Evolutionary conservation across 2,113 vertebrate species (phyloP).

Genomic region (Peucedramus taeniatus): DNA sequence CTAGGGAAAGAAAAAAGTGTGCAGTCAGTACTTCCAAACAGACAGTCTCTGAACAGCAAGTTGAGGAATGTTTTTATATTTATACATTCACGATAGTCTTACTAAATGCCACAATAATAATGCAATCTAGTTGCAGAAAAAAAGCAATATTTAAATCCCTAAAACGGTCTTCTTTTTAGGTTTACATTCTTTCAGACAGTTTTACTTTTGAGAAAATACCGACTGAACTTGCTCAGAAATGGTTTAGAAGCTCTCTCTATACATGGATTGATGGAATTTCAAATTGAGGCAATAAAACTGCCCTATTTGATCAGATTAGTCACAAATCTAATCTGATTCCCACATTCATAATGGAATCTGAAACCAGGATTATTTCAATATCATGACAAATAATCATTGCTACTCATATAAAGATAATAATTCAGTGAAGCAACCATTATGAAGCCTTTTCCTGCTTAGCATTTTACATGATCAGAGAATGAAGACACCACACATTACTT

Average conservation of each 20-base stretch:
- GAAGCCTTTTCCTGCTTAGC: neutral
- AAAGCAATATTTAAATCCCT: rapidly evolving
- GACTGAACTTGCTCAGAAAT: neutral
- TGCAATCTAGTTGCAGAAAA: neutral
- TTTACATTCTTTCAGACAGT: neutral
- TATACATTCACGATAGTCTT: neutral
- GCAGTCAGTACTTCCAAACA: neutral
- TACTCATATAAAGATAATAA: neutral
- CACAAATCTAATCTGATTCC: neutral
- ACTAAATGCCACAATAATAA: neutral
- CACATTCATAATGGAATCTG: neutral
- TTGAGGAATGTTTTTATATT: neutral
- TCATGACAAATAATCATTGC: neutral
- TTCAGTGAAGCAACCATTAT: neutral
- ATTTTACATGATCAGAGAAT: neutral
- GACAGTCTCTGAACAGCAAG: neutral
- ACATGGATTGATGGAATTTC: neutral
- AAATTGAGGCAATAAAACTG: neutral
- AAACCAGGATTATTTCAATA: neutral
- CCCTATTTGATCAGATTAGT: neutral
- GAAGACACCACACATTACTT: neutral
- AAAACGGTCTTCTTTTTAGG: neutral
- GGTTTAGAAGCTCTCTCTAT: neutral
- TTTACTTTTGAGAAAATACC: neutral
- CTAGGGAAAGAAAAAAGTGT: constrained; percentile 11